Evolutionary conservation across 2,888 invertebrate species (phyloP), one percentile per base, ranked within the genome.

Genomic region (Acleris literana): DNA sequence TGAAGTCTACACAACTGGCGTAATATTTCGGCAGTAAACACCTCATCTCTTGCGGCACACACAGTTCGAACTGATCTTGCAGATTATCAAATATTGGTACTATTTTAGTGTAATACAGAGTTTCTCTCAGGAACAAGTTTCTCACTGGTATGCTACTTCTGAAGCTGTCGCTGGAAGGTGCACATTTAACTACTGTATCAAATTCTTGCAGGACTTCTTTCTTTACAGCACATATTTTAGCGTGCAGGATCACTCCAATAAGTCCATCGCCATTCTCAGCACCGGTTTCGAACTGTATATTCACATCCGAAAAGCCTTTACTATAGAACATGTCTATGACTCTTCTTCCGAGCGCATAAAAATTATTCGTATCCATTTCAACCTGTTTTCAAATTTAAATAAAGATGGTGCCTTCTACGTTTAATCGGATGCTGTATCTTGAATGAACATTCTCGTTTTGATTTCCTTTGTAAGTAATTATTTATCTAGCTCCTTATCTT

Each of bases 31-130:
- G 66, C 4, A 66, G 66, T 9, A 48, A 46, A 16, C 62, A 66
- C n/a, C 62, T 56, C 66, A 66, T 66, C 33, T 66, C 66, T n/a
- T 57, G 62, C 6, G 66, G 66, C n/a, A 66, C 66, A 11, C 66
- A 66, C n/a, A 66, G 25, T 46, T 66, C 66, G 39, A 66, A 66
- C 22, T 66, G 66, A 17, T 66, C 66, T 48, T 66, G 66, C 0
- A 66, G 48, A 16, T 66, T 66, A n/a, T 66, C 66, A 25, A 53
- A 62, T 33, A 66, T 66, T 18, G 66, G 66, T 29, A 48, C 62
- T 29, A 66, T 66, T 57, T 66, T 66, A 1, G 61, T 66, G 48
- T 62, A 66, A 25, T 62, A 66, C 25, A 57, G n/a, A 9, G 33
- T 57, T 53, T 66, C 66, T 43, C 62, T 66, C 16, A 52, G 62